These are phyloP conservation scores for Forbesichthys agassizii DNA, from an alignment of 2,113 vertebrate genomes.

Conservation along the genomic window DNA sequence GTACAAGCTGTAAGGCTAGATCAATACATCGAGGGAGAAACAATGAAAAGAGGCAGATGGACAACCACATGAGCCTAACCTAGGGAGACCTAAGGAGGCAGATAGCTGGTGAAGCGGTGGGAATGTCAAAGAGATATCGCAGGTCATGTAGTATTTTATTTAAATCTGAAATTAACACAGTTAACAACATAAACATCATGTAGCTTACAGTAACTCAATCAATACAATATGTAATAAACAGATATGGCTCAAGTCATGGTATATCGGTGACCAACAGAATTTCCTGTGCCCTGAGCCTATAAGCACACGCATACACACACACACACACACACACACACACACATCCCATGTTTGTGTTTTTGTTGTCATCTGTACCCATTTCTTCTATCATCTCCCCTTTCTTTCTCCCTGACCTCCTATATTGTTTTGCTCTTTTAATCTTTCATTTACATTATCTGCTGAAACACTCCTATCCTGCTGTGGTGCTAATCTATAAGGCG, in stretches of 20 bases:
- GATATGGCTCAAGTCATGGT: too few relatives aligned
- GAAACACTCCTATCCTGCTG: constrained; percentile 10
- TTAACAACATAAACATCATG: too few relatives aligned
- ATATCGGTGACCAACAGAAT: too few relatives aligned
- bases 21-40: constrained; percentile 33
- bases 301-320: too few relatives aligned
- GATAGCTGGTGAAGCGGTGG: neutral
- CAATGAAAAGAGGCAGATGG: neutral
- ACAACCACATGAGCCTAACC: neutral
- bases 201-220: too few relatives aligned
- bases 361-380: too few relatives aligned
- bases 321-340: too few relatives aligned
- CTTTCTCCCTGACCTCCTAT: neutral
- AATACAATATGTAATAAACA: too few relatives aligned
- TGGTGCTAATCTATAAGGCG: constrained; percentile 50
- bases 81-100: neutral
- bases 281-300: too few relatives aligned
- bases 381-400: neutral
- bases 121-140: neutral
- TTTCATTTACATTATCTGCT: neutral
- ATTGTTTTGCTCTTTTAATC: neutral
- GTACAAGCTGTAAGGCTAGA: constrained; percentile 27
- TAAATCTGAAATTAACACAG: too few relatives aligned
- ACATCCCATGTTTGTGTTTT: too few relatives aligned
- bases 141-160: too few relatives aligned